A percentile compares a stretch with the other conserved stretches of the same genome.
Evolutionary conservation across 2,113 vertebrate genomes (phyloP).

Genomic region (Pseudorhombus dupliciocellatus): DNA sequence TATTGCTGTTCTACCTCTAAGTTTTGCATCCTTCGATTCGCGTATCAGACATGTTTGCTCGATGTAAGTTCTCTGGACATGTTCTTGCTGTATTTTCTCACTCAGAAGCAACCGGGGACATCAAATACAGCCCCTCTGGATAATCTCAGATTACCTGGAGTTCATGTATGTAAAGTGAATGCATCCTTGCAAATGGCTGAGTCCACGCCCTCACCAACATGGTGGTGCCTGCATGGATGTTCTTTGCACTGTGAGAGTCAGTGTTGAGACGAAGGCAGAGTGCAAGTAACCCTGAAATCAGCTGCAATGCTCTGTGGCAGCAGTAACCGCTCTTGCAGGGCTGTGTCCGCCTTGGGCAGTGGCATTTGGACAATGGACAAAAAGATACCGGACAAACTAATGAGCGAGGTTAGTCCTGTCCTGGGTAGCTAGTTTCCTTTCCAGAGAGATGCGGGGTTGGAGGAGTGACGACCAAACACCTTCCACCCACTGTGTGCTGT

Average conservation of each 20-base stretch:
- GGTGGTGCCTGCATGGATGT: background rate
- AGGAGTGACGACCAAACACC: slow-evolving; percentile 14
- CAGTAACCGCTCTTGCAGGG: background rate
- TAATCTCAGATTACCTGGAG: no score
- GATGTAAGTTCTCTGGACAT: no score
- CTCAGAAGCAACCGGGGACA: no score
- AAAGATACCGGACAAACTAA: background rate
- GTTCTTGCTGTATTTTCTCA: no score
- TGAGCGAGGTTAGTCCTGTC: slow-evolving; percentile 5
- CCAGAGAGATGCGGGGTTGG: slow-evolving; percentile 3
- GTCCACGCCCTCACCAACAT: no score
- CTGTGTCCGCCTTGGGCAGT: background rate
- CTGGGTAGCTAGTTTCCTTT: background rate
- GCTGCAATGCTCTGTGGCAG: background rate
- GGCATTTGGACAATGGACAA: background rate
- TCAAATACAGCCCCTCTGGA: no score
- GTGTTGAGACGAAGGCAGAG: background rate
- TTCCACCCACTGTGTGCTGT: slow-evolving; percentile 3
- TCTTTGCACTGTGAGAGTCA: background rate
- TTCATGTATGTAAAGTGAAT: background rate
- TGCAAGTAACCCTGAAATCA: background rate
- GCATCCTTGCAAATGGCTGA: background rate
- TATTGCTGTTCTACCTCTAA: no score
- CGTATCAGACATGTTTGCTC: no score
- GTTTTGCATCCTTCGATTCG: no score